Base-by-base conservation (phyloP, 2,888 invertebrate genomes). In the Rhabditoides inermis region DNA sequence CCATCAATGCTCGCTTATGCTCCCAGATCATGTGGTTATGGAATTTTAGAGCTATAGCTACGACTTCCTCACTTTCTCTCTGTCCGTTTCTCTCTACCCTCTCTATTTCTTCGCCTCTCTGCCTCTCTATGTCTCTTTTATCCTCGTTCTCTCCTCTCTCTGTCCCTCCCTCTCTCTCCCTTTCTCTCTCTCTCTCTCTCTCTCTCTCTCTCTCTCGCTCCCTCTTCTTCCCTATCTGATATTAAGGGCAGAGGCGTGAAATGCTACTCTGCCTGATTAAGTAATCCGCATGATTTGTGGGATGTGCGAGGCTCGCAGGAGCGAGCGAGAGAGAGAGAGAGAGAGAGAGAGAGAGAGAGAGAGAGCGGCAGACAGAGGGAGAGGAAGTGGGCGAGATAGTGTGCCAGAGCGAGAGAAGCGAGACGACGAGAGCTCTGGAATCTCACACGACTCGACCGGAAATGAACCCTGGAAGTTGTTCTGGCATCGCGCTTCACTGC, bases 401-500 rank as follows among this genome's bases (percentile, higher is more conserved):
- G 40, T 27, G 22, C 23, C 39, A 39, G 35, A 46, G 23, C 20
- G 27, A 30, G 28, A 35, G 40, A 45, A 18, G 27, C 23, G 35
- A 51, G 39, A 36, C 22, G 35, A 26, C 26, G 39, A 23, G 22
- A 10, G 7, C 27, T 26, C 30, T 25, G 25, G 18, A 39, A 45
- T 45, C 27, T 44, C 28, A 32, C 45, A 27, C 15, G 28, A 36
- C 50, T 42, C 50, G 41, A 25, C 42, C n/a, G 41, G 30, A 12
- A 49, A 30, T 49, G 20, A 40, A 15, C 15, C 15, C 12, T 5
- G 30, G 40, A 23, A 23, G 30, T n/a, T 15, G 20, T 6, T 30
- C 28, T 28, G 45, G 22, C 20, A 35, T 50, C 20, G 20, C 18
- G 20, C 20, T 23, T 28, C 25, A 15, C 36, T 25, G 23, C 12